Evolutionary conservation across 2,888 invertebrate species (phyloP).

Genomic region (Tetragonula carbonaria): DNA sequence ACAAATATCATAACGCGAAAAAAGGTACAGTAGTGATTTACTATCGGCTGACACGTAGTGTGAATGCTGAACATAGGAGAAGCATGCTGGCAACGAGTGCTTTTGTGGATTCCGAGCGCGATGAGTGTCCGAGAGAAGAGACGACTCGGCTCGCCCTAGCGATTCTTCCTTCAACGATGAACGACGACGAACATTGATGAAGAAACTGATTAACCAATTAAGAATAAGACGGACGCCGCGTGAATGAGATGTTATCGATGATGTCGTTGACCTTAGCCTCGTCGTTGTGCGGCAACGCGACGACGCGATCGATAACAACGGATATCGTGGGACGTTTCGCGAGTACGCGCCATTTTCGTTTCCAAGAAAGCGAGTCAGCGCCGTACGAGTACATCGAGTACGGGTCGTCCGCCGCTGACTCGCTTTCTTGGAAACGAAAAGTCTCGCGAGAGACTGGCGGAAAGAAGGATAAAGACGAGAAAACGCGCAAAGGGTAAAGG

Average conservation of each 20-base stretch:
- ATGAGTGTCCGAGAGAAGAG: slow-evolving; percentile 14
- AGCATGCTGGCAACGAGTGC: slow-evolving; percentile 75
- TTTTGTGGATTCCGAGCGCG: slow-evolving; percentile 60
- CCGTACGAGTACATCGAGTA: too few relatives aligned
- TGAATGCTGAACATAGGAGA: slow-evolving; percentile 79
- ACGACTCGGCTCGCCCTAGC: slow-evolving; percentile 30
- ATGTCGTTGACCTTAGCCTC: not conserved
- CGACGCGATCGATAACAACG: not conserved
- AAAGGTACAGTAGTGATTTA: slow-evolving; percentile 79
- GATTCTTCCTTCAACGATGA: not conserved
- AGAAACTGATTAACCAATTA: not conserved
- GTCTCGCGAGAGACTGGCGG: not conserved
- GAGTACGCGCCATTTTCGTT: not conserved
- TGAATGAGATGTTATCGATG: not conserved
- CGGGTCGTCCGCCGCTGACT: not conserved
- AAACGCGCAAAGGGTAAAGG: not conserved
- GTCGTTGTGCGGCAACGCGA: not conserved
- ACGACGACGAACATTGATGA: not conserved
- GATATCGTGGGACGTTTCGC: not conserved
- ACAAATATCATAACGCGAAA: slow-evolving; percentile 80
- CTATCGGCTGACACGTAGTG: slow-evolving; percentile 79
- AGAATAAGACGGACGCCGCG: not conserved
- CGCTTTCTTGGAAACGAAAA: not conserved
- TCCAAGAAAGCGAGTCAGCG: too few relatives aligned
- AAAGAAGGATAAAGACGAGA: not conserved